Base-by-base conservation (phyloP, 2,888 invertebrate species). In the Rambutsinella grinnellia region DNA sequence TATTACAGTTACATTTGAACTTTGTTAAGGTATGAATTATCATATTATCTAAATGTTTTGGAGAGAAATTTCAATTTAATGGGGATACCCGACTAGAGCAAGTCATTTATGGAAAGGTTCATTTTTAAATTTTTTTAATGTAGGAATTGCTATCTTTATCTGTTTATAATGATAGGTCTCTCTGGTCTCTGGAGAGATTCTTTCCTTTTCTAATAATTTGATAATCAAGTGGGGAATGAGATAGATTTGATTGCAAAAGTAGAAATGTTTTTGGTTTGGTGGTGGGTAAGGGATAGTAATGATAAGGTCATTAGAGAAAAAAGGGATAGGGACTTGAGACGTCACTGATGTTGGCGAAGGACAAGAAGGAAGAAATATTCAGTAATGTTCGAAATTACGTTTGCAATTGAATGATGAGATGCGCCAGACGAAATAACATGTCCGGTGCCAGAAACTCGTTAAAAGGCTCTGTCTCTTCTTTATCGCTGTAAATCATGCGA, bases 381-480 rank as follows among this genome's bases (percentile, higher is more conserved):
- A n/a, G n/a, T n/a, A n/a, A n/a, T n/a, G n/a, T n/a, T n/a, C n/a
- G n/a, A n/a, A n/a, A n/a, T n/a, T n/a, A n/a, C n/a, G n/a, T n/a
- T n/a, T n/a, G n/a, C n/a, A n/a, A n/a, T n/a, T n/a, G n/a, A n/a
- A n/a, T n/a, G n/a, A n/a, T n/a, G n/a, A n/a, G n/a, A n/a, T 36
- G 36, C 13, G 36, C 36, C 36, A 36, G 36, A 36, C 36, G 6
- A 61, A 61, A 58, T 28, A 44, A 28, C 17, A 47, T 49, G 53
- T 28, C 36, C 66, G 81, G 81, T 81, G 81, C 81, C 81, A 81
- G 61, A 24, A 75, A 62, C 74, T 81, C 81, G 76, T 81, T 81
- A 81, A 81, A 77, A 75, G 56, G 54, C 24, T 56, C 46, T 57
- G 17, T 46, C 44, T 57, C 78, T 79, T 77, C 71, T 75, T 36